phyloP scores from a whole-genome alignment of 2,888 invertebrate species.

The Eristalis pertinax region DNA sequence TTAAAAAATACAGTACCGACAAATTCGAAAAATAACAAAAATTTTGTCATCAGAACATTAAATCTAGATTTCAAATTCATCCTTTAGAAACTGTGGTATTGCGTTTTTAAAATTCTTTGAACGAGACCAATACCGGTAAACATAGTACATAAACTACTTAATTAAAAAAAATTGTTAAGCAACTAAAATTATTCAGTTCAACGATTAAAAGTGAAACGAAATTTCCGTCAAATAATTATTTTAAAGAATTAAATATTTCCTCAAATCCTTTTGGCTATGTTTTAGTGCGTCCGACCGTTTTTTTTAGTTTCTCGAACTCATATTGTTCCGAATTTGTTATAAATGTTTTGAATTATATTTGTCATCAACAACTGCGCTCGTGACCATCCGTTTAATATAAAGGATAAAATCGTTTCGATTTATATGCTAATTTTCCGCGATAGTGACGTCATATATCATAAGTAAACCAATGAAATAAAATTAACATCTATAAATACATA shows the following conservation, averaged over 20 bases:
- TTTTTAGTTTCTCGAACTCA: conserved; percentile 8
- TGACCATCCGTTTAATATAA: not conserved
- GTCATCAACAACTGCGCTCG: conserved; percentile 4
- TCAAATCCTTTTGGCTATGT: conserved; percentile 34
- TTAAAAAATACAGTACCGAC: conserved; percentile 3
- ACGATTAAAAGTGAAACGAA: conserved; percentile 27
- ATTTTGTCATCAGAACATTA: not conserved
- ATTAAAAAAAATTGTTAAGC: not conserved
- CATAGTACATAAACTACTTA: not conserved
- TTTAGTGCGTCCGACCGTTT: conserved; percentile 28
- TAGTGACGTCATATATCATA: conserved; percentile 49
- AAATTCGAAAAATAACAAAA: conserved; percentile 1
- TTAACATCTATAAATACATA: not conserved
- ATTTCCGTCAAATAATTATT: conserved; percentile 9
- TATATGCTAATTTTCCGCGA: not conserved
- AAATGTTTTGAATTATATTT: conserved; percentile 6
- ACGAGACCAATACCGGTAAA: not conserved
- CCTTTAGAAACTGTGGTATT: not conserved
- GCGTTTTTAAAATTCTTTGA: not conserved
- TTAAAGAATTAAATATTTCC: conserved; percentile 20
- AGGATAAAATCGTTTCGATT: not conserved
- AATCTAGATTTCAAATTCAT: conserved; percentile 13
- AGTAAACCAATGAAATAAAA: not conserved
- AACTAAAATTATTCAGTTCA: not conserved
- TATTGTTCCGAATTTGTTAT: conserved; percentile 10